Conservation (phyloP, 2,888 invertebrate species). For the Drosophila melanosoma region DNA sequence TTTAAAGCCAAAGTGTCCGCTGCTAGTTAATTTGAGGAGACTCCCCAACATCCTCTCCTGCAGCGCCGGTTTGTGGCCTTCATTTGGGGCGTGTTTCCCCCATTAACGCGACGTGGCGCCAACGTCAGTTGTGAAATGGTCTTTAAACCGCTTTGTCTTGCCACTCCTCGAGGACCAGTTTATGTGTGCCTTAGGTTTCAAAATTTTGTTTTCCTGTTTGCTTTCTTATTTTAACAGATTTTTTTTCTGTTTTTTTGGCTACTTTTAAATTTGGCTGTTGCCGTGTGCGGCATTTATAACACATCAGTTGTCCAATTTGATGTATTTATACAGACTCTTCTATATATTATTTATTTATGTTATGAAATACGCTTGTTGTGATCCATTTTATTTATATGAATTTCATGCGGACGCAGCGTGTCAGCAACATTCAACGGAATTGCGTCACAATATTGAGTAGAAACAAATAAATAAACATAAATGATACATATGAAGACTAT, state of each 20-base stretch:
- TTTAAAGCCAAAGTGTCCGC: conserved; percentile 58
- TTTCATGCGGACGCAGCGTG: conserved; percentile 31
- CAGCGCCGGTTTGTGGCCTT: conserved; percentile 54
- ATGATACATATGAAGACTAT: not conserved
- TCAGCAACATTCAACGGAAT: conserved; percentile 47
- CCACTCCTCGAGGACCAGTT: conserved; percentile 38
- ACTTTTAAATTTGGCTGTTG: conserved; percentile 9
- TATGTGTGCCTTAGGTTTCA: conserved; percentile 10
- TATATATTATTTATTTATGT: conserved; percentile 5
- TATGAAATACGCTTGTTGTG: conserved; percentile 27
- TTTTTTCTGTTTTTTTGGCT: conserved; percentile 34
- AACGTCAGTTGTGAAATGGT: conserved; percentile 33
- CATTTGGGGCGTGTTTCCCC: conserved; percentile 45
- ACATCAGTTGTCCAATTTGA: conserved; percentile 15
- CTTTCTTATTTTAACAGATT: conserved; percentile 40
- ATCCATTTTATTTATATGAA: conserved; percentile 40
- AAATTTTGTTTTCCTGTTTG: conserved; percentile 9
- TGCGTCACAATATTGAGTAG: conserved; percentile 47
- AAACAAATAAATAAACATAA: conserved; percentile 14
- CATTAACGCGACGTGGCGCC: conserved; percentile 41
- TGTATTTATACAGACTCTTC: not conserved
- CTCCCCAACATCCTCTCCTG: conserved; percentile 69
- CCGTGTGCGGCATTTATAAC: conserved; percentile 19
- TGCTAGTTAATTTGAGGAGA: conserved; percentile 72
- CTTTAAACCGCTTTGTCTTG: conserved; percentile 33